Base-by-base conservation (phyloP, 2,888 invertebrate genomes). In the Eupithecia subfuscata region DNA sequence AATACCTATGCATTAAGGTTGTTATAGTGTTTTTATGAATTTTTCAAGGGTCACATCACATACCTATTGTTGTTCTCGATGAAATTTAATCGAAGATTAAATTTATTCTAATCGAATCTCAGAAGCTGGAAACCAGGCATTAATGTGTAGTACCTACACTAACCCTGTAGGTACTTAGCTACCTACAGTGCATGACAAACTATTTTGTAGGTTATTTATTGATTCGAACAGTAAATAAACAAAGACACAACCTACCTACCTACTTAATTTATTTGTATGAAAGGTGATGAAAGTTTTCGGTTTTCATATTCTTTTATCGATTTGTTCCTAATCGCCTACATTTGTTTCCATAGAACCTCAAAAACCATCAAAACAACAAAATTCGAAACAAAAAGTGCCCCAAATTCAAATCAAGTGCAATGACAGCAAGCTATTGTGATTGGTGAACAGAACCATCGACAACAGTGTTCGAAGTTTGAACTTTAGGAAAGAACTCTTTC, bases 381-480 rank as follows among this genome's bases (percentile, higher is more conserved):
- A 60, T 25, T 37, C 34, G 40, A 67, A 37, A 70, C 60, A 69
- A 43, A 48, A 9, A 30, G 73, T 68, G 52, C 45, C 75, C 25
- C 6, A 75, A 82, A 79, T 79, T 71, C 70, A 73, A 70, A 56
- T 3, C 22, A 11, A 73, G 81, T 82, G 82, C 80, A 81, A 87
- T 86, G 86, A 83, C 77, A 81, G 75, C 75, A 8, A 80, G 81
- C 71, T 79, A 82, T 67, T 71, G 84, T 86, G 79, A 83, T 83
- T 84, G 76, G 82, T 83, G 78, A 71, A 78, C 75, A 56, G n/a
- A 64, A 37, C 74, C 63, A 72, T 76, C 45, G 45, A 74, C 45
- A 65, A 68, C 63, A 79, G 82, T 85, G 84, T 75, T 77, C 75
- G 74, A 78, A 74, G 76, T 81, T 82, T 72, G 73, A 82, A 84